These are phyloP conservation scores for Pogoniulus pusillus DNA, from an alignment of 2,797 vertebrate genomes.

Conservation along the genomic window DNA sequence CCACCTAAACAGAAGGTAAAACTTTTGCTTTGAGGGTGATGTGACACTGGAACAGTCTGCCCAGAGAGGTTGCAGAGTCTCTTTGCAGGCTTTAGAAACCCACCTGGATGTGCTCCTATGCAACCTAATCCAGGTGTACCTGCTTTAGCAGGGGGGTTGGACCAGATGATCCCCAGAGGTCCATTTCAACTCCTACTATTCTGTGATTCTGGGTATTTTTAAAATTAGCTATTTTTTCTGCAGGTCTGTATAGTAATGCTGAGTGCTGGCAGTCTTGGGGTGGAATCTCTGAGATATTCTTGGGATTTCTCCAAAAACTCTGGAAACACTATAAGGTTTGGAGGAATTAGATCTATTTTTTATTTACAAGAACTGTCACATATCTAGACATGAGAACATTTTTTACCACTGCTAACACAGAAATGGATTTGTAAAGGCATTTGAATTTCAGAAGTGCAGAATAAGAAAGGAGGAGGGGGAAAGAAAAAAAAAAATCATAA, in stretches of 20 bases:
- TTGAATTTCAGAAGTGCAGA: not conserved
- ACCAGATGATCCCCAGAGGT: too few relatives aligned
- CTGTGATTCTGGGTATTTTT: not conserved
- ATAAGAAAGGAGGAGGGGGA: not conserved
- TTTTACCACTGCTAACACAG: not conserved
- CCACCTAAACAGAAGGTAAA: too few relatives aligned
- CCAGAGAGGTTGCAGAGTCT: too few relatives aligned
- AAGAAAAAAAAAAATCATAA: not conserved
- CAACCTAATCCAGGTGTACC: too few relatives aligned
- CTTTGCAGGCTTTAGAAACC: too few relatives aligned
- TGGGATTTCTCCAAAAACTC: not conserved
- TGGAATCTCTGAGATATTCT: not conserved
- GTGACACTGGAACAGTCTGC: too few relatives aligned
- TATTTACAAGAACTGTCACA: not conserved
- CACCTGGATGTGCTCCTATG: too few relatives aligned
- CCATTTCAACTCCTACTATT: too few relatives aligned
- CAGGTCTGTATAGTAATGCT: not conserved
- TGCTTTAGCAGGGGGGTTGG: too few relatives aligned
- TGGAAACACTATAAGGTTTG: not conserved
- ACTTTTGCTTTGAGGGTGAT: too few relatives aligned
- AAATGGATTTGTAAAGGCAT: not conserved
- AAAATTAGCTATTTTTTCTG: not conserved
- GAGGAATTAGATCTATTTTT: not conserved
- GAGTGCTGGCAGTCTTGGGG: rapidly evolving
- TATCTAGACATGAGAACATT: not conserved